Percentiles rank a stretch among this genome's conserved stretches.
Evolutionary conservation across 2,888 invertebrate genomes (phyloP).

Genomic region (Thera obeliscata): DNA sequence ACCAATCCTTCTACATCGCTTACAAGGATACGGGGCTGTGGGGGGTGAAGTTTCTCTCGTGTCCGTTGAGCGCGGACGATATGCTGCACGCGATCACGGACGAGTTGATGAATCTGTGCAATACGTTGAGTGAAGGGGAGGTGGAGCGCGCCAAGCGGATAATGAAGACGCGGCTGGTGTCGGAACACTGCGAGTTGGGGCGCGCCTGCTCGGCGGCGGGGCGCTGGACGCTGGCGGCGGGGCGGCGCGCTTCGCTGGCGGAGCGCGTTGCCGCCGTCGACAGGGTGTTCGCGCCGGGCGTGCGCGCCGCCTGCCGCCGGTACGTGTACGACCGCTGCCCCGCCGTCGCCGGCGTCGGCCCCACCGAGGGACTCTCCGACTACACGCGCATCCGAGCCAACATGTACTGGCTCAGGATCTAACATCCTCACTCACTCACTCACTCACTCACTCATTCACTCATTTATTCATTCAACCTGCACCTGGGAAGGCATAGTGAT

Average conservation of each 20-base stretch:
- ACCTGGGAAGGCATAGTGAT: too few relatives aligned
- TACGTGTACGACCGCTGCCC: slow-evolving; percentile 80
- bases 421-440: neutral
- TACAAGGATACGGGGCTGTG: slow-evolving; percentile 99
- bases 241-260: slow-evolving; percentile 92
- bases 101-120: slow-evolving; percentile 94
- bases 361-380: slow-evolving; percentile 70
- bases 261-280: slow-evolving; percentile 95
- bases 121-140: slow-evolving; percentile 92
- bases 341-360: slow-evolving; percentile 71
- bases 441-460: too few relatives aligned
- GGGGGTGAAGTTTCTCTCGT: slow-evolving; percentile 94
- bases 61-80: slow-evolving; percentile 87
- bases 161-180: slow-evolving; percentile 94
- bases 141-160: slow-evolving; percentile 95
- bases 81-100: slow-evolving; percentile 89
- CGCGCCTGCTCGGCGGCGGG: slow-evolving; percentile 98
- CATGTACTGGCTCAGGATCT: slow-evolving; percentile 62
- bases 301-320: slow-evolving; percentile 91
- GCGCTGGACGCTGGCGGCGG: slow-evolving; percentile 95
- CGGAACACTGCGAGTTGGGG: slow-evolving; percentile 94
- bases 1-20: slow-evolving; percentile 97
- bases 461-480: too few relatives aligned
- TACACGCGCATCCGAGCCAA: slow-evolving; percentile 64
- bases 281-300: slow-evolving; percentile 88